These are phyloP conservation scores for Lymantria monacha DNA, from an alignment of 2,888 invertebrate species.

Conservation along the genomic window DNA sequence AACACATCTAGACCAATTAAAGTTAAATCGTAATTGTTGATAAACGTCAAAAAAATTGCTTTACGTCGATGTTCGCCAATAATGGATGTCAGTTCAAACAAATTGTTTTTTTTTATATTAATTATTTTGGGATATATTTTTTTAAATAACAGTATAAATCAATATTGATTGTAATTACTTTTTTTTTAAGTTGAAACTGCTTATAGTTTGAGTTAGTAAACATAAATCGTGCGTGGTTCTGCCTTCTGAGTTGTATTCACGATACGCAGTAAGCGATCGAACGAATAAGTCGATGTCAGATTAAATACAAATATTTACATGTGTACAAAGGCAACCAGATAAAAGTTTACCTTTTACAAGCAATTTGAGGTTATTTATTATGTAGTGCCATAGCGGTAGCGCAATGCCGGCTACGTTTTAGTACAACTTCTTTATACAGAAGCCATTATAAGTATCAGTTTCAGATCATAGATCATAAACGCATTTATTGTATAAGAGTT, in stretches of 20 bases:
- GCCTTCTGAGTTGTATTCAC: slow-evolving; percentile 16
- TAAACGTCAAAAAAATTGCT: slow-evolving; percentile 48
- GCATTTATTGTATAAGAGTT: slow-evolving; percentile 66
- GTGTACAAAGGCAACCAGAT: slow-evolving; percentile 64
- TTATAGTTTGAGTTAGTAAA: neutral
- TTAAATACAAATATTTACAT: slow-evolving; percentile 74
- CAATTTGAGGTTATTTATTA: slow-evolving; percentile 79
- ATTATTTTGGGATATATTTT: slow-evolving; percentile 15
- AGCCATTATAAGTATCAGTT: slow-evolving; percentile 82
- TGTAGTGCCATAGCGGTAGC: slow-evolving; percentile 45
- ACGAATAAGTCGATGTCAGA: slow-evolving; percentile 59
- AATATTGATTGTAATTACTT: slow-evolving; percentile 19
- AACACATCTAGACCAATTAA: slow-evolving; percentile 53
- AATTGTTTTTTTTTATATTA: slow-evolving; percentile 17
- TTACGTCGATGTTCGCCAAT: slow-evolving; percentile 35
- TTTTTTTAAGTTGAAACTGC: slow-evolving; percentile 8
- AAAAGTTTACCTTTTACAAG: slow-evolving; percentile 77
- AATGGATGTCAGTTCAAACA: slow-evolving; percentile 22
- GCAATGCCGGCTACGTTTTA: slow-evolving; percentile 56
- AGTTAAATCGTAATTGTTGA: slow-evolving; percentile 66
- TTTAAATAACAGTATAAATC: slow-evolving; percentile 22
- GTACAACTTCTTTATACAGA: slow-evolving; percentile 78
- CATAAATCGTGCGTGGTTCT: slow-evolving; percentile 1
- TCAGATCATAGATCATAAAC: slow-evolving; percentile 82
- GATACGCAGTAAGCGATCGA: slow-evolving; percentile 42